Percentiles rank a stretch among this genome's conserved stretches.
These are phyloP conservation scores for Hippolais icterina DNA, from an alignment of 2,113 vertebrate genomes.

Conservation along the genomic window DNA sequence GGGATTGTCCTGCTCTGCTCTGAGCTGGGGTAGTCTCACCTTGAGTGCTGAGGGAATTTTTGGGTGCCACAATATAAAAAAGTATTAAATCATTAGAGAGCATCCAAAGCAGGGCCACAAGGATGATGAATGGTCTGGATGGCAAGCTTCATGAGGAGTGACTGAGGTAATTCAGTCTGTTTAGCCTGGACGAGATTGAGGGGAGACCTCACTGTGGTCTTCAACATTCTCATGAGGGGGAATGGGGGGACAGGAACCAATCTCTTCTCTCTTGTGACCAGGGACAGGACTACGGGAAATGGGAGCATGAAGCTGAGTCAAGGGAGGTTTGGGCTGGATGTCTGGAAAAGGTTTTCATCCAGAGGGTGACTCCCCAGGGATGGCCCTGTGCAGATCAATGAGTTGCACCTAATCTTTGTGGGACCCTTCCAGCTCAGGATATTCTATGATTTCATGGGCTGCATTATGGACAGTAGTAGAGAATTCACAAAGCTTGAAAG, in stretches of 20 bases:
- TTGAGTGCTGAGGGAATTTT: rapidly evolving
- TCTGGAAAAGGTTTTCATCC: background rate
- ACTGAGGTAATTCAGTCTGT: background rate
- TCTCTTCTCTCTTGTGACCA: background rate
- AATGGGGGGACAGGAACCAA: background rate
- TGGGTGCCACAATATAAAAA: background rate
- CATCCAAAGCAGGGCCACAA: rapidly evolving
- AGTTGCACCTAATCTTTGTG: background rate
- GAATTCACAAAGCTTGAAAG: background rate
- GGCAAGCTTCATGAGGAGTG: background rate
- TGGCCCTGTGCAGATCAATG: background rate
- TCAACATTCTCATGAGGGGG: rapidly evolving
- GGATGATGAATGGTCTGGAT: background rate
- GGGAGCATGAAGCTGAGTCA: background rate
- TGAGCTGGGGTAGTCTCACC: rapidly evolving
- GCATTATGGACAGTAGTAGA: background rate
- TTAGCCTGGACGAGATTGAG: background rate
- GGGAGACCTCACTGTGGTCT: background rate
- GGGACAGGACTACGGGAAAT: background rate
- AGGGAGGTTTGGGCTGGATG: background rate
- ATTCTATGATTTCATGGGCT: background rate
- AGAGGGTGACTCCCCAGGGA: background rate
- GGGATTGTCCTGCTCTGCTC: background rate
- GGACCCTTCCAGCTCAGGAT: background rate
- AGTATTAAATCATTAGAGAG: rapidly evolving